Evolutionary conservation across 2,113 vertebrate species (phyloP).

Genomic region (Ia io): DNA sequence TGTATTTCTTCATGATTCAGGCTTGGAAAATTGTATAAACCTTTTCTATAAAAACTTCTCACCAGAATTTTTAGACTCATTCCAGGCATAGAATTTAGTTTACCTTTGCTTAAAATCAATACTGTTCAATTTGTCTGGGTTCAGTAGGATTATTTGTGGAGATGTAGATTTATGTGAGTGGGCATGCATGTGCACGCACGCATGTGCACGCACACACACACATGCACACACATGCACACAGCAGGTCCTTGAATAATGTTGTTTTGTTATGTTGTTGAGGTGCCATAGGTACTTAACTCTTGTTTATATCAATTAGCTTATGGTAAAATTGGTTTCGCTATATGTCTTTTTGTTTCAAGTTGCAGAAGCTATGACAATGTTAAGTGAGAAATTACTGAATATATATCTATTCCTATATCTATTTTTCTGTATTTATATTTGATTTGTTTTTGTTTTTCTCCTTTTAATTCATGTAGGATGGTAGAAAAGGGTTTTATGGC

Average conservation of each 20-base stretch:
- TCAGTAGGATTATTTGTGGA: not conserved
- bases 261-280: not conserved
- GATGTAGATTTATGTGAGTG: not conserved
- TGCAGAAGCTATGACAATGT: not conserved
- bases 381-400: not conserved
- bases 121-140: constrained; percentile 23
- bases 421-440: not conserved
- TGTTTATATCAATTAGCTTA: not conserved
- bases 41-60: constrained; percentile 33
- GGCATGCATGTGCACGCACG: too few species aligned
- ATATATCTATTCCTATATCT: not conserved
- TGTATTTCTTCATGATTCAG: not conserved
- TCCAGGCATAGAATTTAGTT: not conserved
- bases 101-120: constrained; percentile 45
- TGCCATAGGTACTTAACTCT: not conserved
- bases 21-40: not conserved
- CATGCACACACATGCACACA: not conserved
- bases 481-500: constrained; percentile 14
- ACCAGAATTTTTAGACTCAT: constrained; percentile 9
- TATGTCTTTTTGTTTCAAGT: not conserved
- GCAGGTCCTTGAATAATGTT: not conserved
- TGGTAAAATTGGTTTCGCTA: not conserved
- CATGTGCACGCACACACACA: not conserved
- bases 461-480: not conserved
- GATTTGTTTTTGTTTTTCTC: not conserved